Evolutionary conservation across 2,797 vertebrate species (phyloP), one percentile per base, ranked within the genome.

Genomic region (Onychomys arenicola): DNA sequence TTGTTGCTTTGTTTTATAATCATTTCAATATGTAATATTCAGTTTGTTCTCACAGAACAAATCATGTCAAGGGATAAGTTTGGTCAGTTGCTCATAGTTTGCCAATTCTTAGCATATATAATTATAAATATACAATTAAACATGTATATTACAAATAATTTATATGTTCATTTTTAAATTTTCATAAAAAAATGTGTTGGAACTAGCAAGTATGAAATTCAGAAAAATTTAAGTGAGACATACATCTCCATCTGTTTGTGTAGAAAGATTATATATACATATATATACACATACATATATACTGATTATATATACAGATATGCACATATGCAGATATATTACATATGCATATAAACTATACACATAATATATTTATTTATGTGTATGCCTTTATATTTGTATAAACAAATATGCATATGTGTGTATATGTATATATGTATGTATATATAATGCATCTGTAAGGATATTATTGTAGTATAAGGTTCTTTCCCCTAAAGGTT

Each of bases 81-180:
- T 55, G 23, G 0, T 32, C 46, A 21, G 5, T 73, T 57, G 25
- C 8, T 57, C 17, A 57, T 88, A 32, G 37, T 57, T 57, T 75
- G 52, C 52, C 27, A 59, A 32, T 19, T 16, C 37, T 57, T 43
- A 6, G 27, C 27, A 43, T 2, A 34, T 43, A 32, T 12, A 32
- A 21, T 76, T 76, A 76, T 37, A 32, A 59, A 75, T 59, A 43
- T 11, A 59, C 5, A 75, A 19, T 55, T 21, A 32, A 76, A 34
- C 2, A 10, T 61, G 11, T 46, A 10, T n/a, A 34, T 94, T 94
- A 93, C 27, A 89, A 81, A 85, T n/a, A 27, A 95, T 46, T 80
- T 46, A 92, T 13, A 89, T 77, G 8, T 59, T 93, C 29, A 73
- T 76, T 89, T 94, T 32, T 37, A 63, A 92, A 67, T 82, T 94